Evolutionary conservation across 2,797 vertebrate species (phyloP), one percentile per base, ranked within the genome.

Genomic region (Onychomys leucogaster): DNA sequence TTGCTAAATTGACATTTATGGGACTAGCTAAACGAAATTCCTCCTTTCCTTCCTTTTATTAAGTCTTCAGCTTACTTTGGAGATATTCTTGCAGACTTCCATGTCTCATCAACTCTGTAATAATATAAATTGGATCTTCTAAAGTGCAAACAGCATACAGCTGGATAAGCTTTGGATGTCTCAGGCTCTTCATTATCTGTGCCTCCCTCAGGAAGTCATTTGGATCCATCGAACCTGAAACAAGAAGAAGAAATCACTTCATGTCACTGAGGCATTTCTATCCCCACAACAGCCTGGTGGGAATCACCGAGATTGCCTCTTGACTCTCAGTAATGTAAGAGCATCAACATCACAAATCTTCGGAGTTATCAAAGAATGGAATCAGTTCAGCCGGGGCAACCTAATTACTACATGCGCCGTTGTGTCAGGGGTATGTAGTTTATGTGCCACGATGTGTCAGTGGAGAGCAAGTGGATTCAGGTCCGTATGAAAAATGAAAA

Each of bases 111-210:
- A 99, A 98, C 98, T 99, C 99, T 0, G 99, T 99, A 98, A 99
- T 99, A 98, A 99, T 99, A 99, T 99, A 99, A 98, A 99, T 99
- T 96, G 99, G 99, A 87, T 99, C 99, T 97, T 99, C 99, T 97
- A 99, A 91, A 94, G 99, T 99, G 98, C 99, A 99, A 71, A 99
- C 99, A 0, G 99, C 99, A 80, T 99, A 99, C 94, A 99, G 99
- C 98, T 99, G 99, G 98, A 99, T 99, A 96, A 99, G 99, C 96
- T 99, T 99, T 46, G 99, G 97, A 95, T 99, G 99, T 96, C 99
- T 99, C 95, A 99, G 98, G 91, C 95, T 99, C 98, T 99, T 99
- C 99, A 99, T 99, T 92, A 99, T 98, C 98, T 99, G 99, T 91
- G 99, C 99, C 98, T 99, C 99, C 97, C 98, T 98, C 92, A 99